Evolutionary conservation across 2,888 invertebrate species (phyloP), one percentile per base, ranked within the genome.

Genomic region (Macaria notata): DNA sequence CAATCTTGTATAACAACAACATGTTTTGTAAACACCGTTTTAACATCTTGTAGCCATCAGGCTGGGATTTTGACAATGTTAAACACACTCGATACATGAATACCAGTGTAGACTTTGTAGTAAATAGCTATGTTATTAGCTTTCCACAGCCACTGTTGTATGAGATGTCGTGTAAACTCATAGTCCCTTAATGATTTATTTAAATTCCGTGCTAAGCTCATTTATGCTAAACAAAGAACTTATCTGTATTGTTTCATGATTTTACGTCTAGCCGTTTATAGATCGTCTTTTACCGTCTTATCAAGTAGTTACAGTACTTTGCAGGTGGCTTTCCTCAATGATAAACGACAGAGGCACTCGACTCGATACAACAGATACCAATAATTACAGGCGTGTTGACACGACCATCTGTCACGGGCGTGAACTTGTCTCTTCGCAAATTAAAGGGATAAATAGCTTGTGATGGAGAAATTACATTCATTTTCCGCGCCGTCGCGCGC

Each of bases 391-490:
- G 61, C 61, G 65, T 67, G 19, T 62, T 71, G 72, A 72, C 70
- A 57, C 68, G 65, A 54, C 70, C 64, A 74, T 75, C 69, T 70
- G 66, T 76, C 71, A 73, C 66, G 58, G 56, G 50, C 51, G 62
- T 44, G 49, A 59, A 57, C 62, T 61, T 67, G 65, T 65, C 73
- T 67, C 73, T 71, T 70, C 66, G 60, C 68, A 70, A 76, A 79
- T 79, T 79, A 76, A 71, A 68, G 63, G 66, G 70, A 74, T 76
- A 77, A 80, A 75, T 70, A 74, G 65, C 71, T 68, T 65, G 63
- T 66, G 70, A 67, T 72, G 67, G 65, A 64, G 72, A 76, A 76
- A 78, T 78, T 74, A 73, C 71, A 73, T 77, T 71, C 69, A 78
- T 78, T 78, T 75, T 74, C 70, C 71, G 63, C 69, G 54, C 56